A percentile compares a stretch with the other conserved stretches of the same genome.
Evolutionary conservation across 2,888 invertebrate species (phyloP).

Genomic region (Willowsia nigromaculata): DNA sequence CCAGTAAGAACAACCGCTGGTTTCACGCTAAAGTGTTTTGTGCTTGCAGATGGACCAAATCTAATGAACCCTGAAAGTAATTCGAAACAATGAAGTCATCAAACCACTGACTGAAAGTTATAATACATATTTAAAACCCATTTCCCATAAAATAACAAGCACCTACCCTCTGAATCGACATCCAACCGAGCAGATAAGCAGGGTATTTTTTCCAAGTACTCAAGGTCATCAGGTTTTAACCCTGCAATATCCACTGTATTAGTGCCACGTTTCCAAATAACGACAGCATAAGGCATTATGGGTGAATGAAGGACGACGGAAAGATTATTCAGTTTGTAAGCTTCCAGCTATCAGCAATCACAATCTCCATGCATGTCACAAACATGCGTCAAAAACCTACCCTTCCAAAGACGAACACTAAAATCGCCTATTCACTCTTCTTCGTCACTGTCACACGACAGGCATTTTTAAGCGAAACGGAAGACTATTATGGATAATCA

Average conservation of each 20-base stretch:
- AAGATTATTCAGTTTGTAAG: slow-evolving; percentile 5
- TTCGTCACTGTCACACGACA: no score
- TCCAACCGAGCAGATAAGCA: slow-evolving; percentile 76
- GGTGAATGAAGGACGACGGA: not conserved
- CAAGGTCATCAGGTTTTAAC: slow-evolving; percentile 76
- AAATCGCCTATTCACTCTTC: no score
- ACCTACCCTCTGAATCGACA: slow-evolving; percentile 77
- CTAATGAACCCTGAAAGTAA: slow-evolving; percentile 74
- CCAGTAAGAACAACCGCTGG: slow-evolving; percentile 88
- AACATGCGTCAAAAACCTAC: no score
- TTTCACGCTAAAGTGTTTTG: slow-evolving; percentile 73
- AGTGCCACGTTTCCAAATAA: slow-evolving; percentile 77
- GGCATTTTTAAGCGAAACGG: no score
- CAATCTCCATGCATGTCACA: no score
- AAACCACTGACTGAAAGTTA: not conserved
- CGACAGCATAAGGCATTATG: slow-evolving; percentile 78
- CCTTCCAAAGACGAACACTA: not conserved
- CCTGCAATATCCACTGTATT: slow-evolving; percentile 77
- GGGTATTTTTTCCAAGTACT: slow-evolving; percentile 77
- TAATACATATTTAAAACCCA: not conserved
- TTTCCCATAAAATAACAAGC: not conserved
- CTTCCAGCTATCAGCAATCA: not conserved
- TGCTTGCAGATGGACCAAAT: slow-evolving; percentile 73
- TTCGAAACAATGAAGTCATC: not conserved
- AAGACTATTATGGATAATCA: no score